phyloP scores from a whole-genome alignment of 1,140 invertebrate genomes.

The Bombus pascuorum region DNA sequence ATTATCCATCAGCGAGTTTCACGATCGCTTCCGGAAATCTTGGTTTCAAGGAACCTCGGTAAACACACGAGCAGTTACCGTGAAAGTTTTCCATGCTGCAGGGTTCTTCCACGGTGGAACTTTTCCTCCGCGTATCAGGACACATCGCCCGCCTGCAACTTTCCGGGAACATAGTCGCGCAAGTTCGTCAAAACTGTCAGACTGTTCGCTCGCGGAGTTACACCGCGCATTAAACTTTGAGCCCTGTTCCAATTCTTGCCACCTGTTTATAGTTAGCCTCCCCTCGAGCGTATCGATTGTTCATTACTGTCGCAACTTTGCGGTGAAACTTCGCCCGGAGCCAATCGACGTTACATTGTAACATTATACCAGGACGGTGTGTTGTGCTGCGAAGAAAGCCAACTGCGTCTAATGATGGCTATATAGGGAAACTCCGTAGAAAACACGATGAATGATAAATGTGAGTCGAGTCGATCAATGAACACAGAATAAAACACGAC shows the following conservation, averaged over 20 bases:
- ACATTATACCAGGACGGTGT: neutral
- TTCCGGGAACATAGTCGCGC: constrained; percentile 25
- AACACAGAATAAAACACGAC: neutral
- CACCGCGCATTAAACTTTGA: constrained; percentile 44
- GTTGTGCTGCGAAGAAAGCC: constrained; percentile 41
- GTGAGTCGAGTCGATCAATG: constrained; percentile 16
- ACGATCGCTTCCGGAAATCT: neutral
- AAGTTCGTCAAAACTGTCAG: constrained; percentile 65
- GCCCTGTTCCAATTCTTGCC: constrained; percentile 47
- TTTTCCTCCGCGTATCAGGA: neutral
- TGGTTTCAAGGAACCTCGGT: neutral
- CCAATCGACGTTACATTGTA: constrained; percentile 52
- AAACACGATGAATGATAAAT: constrained; percentile 51
- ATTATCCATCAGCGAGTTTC: neutral
- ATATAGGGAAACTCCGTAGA: constrained; percentile 29
- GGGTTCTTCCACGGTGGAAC: neutral
- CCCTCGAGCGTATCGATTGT: constrained; percentile 52
- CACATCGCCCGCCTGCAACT: constrained; percentile 18
- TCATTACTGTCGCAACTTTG: constrained; percentile 59
- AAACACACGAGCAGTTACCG: neutral
- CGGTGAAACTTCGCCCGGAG: constrained; percentile 49
- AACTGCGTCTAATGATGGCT: constrained; percentile 54
- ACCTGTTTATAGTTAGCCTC: constrained; percentile 37
- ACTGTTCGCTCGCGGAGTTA: constrained; percentile 12
- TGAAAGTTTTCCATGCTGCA: constrained; percentile 3